Evolutionary conservation across 2,797 vertebrate species (phyloP).

Genomic region (Ceyx erithaca): DNA sequence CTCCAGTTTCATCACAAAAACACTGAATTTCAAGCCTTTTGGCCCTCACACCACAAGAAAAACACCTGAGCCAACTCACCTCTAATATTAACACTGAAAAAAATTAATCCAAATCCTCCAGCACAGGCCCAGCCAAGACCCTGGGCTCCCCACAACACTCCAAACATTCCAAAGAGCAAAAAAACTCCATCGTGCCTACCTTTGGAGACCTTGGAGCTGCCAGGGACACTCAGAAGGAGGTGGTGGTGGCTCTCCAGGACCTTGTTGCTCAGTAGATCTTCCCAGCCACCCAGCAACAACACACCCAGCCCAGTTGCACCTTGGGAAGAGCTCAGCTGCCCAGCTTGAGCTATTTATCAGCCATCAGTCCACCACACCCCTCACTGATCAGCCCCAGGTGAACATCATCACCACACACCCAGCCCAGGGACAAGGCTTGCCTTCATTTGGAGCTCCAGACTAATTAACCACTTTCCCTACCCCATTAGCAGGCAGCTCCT

Average conservation of each 20-base stretch:
- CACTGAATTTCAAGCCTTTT: background rate
- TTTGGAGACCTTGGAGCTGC: accelerated
- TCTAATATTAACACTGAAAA: background rate
- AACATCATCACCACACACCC: background rate
- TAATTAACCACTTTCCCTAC: accelerated
- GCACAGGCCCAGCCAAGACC: accelerated
- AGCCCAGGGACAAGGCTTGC: too few species aligned
- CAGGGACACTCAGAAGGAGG: accelerated
- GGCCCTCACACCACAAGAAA: background rate
- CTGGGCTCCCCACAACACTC: accelerated
- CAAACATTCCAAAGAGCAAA: background rate
- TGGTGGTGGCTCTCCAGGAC: accelerated
- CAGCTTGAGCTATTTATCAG: background rate
- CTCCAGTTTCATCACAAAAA: background rate
- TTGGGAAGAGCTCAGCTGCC: background rate
- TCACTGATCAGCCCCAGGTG: background rate
- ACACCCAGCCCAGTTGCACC: accelerated
- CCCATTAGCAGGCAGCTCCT: background rate
- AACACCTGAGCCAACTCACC: accelerated
- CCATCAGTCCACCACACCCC: background rate
- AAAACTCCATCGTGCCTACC: accelerated
- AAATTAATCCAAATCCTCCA: background rate
- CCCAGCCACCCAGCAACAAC: background rate
- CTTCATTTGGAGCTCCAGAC: accelerated
- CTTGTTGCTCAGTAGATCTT: accelerated